Conservation (phyloP, 2,113 vertebrate species). For the Enhydra lutris region DNA sequence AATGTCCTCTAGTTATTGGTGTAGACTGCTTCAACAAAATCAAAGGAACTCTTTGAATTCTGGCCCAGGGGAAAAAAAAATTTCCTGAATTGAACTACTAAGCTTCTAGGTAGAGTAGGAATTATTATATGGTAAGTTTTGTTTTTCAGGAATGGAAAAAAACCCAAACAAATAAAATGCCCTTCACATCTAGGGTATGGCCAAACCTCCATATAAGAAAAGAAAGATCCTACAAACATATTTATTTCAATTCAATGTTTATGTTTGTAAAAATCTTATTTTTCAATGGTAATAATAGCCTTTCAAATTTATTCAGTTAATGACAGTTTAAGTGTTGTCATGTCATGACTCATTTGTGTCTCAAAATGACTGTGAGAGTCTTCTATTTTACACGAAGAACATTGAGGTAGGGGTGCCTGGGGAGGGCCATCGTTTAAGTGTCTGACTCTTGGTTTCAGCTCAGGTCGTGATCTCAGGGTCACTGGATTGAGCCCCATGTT, state of each 20-base stretch:
- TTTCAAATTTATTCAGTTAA: not conserved
- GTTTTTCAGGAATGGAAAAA: not conserved
- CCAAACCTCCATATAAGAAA: not conserved
- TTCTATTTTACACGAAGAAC: not conserved
- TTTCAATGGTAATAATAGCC: not conserved
- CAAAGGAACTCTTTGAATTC: constrained; percentile 24
- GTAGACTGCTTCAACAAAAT: not conserved
- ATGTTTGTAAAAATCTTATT: not conserved
- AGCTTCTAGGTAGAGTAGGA: not conserved
- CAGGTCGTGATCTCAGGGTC: not conserved
- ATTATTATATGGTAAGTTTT: not conserved
- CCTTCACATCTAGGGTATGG: not conserved
- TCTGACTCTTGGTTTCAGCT: not conserved
- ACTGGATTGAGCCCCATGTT: not conserved
- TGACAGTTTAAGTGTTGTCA: not conserved
- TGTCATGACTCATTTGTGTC: not conserved
- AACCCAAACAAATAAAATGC: not conserved
- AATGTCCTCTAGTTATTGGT: not conserved
- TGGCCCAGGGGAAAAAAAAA: not conserved
- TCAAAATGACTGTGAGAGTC: not conserved
- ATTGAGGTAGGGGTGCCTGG: not conserved
- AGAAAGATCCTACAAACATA: not conserved
- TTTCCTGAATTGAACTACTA: constrained; percentile 21
- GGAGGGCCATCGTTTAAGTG: rapidly evolving
- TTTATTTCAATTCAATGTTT: constrained; percentile 1